Conservation (phyloP, 2,797 vertebrate genomes). For the Cirrhinus mrigala region DNA sequence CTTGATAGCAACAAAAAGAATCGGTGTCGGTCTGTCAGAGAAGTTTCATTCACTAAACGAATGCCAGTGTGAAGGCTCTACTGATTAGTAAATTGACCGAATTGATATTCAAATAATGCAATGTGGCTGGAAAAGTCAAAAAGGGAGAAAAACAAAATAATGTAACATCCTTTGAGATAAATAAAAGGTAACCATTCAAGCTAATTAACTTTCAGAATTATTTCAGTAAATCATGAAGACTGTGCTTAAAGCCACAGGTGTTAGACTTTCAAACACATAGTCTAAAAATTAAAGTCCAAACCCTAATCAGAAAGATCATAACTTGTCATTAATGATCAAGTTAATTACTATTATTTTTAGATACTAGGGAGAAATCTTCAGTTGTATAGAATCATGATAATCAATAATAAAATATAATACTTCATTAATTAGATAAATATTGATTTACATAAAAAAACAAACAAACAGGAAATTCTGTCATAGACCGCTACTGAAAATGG, state of each 20-base stretch:
- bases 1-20: not conserved
- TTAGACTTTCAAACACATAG: not conserved
- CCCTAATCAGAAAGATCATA: not conserved
- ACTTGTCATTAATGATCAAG: not conserved
- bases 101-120: not conserved
- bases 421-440: not conserved
- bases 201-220: not conserved
- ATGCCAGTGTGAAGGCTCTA: not conserved
- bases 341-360: not conserved
- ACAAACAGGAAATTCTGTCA: not conserved
- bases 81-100: not conserved
- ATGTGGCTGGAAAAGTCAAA: not conserved
- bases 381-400: not conserved
- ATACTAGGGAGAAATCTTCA: not conserved
- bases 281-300: not conserved
- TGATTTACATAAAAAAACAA: not conserved
- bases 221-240: not conserved
- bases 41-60: not conserved
- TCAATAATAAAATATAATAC: not conserved
- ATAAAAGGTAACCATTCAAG: not conserved
- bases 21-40: not conserved
- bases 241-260: not conserved
- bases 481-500: not conserved
- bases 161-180: not conserved
- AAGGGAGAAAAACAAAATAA: not conserved